phyloP scores from a whole-genome alignment of 2,113 vertebrate genomes.

The Chlamydotis undulata region DNA sequence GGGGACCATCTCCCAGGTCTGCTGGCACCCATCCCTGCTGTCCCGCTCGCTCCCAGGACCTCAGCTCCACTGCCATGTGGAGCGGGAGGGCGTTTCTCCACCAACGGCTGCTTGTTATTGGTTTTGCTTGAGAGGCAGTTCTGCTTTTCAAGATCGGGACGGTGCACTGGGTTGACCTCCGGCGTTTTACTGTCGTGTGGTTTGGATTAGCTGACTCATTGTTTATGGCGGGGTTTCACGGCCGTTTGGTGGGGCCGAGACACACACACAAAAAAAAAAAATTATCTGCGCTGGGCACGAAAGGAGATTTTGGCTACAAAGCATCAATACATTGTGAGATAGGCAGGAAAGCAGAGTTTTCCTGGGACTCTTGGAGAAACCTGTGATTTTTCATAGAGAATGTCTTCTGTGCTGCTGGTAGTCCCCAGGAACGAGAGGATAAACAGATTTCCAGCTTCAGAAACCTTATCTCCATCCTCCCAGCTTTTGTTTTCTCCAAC shows the following conservation, averaged over 20 bases:
- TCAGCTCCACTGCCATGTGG: accelerated
- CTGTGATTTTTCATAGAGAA: background rate
- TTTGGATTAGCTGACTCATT: constrained; percentile 60
- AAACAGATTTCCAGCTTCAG: background rate
- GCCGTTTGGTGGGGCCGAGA: background rate
- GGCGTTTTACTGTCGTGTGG: background rate
- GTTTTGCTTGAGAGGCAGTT: background rate
- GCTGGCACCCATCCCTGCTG: too few species aligned
- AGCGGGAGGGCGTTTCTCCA: background rate
- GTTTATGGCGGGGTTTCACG: background rate
- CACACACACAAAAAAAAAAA: background rate
- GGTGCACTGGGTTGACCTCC: constrained; percentile 18
- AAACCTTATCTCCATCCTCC: constrained; percentile 15
- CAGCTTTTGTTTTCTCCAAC: background rate
- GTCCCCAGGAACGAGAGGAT: accelerated
- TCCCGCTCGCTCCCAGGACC: accelerated
- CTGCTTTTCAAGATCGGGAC: constrained; percentile 49
- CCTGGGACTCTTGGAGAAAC: background rate
- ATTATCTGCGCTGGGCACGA: background rate
- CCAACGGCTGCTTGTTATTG: accelerated
- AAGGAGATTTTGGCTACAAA: background rate
- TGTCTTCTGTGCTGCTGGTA: background rate
- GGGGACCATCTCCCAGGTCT: background rate
- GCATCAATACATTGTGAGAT: background rate
- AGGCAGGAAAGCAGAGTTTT: background rate